Evolutionary conservation across 2,113 vertebrate species (phyloP).

Genomic region (Antennarius striatus): DNA sequence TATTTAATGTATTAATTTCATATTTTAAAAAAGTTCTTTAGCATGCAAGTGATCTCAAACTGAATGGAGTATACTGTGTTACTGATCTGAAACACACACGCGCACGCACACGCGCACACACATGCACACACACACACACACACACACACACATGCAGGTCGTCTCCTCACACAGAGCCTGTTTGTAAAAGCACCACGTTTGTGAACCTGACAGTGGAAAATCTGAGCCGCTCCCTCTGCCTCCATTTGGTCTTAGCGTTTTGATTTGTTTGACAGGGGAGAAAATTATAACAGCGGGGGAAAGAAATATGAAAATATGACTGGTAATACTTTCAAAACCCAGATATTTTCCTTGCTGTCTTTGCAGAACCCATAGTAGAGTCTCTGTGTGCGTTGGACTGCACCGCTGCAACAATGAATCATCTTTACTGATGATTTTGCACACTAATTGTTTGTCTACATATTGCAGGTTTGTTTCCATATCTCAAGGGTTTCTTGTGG

Average conservation of each 20-base stretch:
- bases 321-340: slow-evolving; percentile 72
- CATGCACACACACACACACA: slow-evolving; percentile 8
- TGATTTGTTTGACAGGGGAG: slow-evolving; percentile 78
- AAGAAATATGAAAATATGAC: slow-evolving; percentile 75
- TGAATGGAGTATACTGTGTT: slow-evolving; percentile 8
- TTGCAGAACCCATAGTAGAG: slow-evolving; percentile 43
- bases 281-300: slow-evolving; percentile 74
- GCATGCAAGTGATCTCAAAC: background rate
- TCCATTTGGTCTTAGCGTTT: slow-evolving; percentile 66
- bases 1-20: background rate
- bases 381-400: slow-evolving; percentile 21
- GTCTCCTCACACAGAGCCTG: slow-evolving; percentile 65
- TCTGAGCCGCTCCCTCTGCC: slow-evolving; percentile 66
- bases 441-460: slow-evolving; percentile 73
- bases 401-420: slow-evolving; percentile 49
- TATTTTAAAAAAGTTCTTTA: background rate
- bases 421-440: slow-evolving; percentile 67
- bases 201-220: slow-evolving; percentile 76
- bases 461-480: slow-evolving; percentile 74
- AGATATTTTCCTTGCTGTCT: slow-evolving; percentile 66
- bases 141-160: slow-evolving; percentile 41
- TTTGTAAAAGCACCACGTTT: slow-evolving; percentile 61
- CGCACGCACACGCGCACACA: slow-evolving; percentile 3
- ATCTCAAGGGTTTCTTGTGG: slow-evolving; percentile 62
- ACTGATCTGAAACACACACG: background rate